Evolutionary conservation across 2,888 invertebrate species (phyloP).

Genomic region (Dolichopus griseipennis): DNA sequence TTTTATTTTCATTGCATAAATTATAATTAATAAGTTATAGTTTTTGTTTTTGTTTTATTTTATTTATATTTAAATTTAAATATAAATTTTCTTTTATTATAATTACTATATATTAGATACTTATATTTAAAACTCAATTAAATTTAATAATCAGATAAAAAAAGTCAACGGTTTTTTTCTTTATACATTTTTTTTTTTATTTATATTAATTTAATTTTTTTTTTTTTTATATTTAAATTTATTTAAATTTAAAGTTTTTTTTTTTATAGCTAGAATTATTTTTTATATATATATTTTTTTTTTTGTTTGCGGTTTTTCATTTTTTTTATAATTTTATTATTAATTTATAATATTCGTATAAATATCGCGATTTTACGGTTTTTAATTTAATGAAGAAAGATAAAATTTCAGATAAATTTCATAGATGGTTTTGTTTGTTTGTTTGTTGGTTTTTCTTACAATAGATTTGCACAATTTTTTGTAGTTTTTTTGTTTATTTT

Average conservation of each 20-base stretch:
- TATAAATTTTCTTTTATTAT: not conserved
- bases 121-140: conserved; percentile 1
- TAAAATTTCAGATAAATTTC: conserved; percentile 4
- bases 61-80: not conserved
- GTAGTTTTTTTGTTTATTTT: no score
- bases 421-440: not conserved
- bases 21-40: no score
- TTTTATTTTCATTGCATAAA: no score
- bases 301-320: not conserved
- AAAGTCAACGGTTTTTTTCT: not conserved
- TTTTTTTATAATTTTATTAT: not conserved
- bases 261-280: not conserved
- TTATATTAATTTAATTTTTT: not conserved
- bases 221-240: not conserved
- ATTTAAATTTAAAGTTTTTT: not conserved
- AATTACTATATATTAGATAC: not conserved
- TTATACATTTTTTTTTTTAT: not conserved
- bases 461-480: no score
- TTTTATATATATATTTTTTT: not conserved
- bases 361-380: conserved; percentile 6
- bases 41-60: not conserved
- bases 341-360: not conserved
- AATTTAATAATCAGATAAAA: not conserved
- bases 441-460: no score
- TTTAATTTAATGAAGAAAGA: not conserved